A percentile compares a stretch with the other conserved stretches of the same genome.
Evolutionary conservation across 2,797 vertebrate genomes (phyloP).

Genomic region (Zenarchopterus dispar): DNA sequence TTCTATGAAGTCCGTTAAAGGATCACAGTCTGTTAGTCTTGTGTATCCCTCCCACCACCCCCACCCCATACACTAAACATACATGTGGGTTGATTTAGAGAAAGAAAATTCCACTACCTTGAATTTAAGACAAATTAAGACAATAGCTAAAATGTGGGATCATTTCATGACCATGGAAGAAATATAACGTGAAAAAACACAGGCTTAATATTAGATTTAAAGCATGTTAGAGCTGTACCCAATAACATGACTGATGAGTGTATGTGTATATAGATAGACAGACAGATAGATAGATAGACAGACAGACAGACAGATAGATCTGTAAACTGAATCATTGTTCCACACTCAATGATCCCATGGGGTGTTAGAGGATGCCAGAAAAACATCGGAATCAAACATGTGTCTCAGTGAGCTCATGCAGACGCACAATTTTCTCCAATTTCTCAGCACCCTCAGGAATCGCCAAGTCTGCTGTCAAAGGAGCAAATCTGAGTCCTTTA

Average conservation of each 20-base stretch:
- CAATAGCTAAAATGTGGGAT: not conserved
- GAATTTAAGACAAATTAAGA: too few species aligned
- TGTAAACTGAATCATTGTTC: conserved; percentile 32
- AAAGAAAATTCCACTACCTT: conserved; percentile 17
- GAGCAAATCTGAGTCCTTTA: conserved; percentile 39
- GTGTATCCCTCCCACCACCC: conserved; percentile 8
- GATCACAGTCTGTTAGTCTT: conserved; percentile 41
- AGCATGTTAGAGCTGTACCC: too few species aligned
- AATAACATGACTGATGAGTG: too few species aligned
- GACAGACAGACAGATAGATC: not conserved
- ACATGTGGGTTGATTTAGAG: conserved; percentile 32
- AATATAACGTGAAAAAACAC: too few species aligned
- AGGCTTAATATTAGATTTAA: too few species aligned
- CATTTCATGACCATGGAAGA: too few species aligned
- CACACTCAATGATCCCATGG: conserved; percentile 13
- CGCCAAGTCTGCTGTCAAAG: conserved; percentile 41
- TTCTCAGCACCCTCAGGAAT: conserved; percentile 22
- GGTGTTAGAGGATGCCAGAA: conserved; percentile 37
- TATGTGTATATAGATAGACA: too few species aligned
- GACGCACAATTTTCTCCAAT: conserved; percentile 17
- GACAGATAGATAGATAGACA: too few species aligned
- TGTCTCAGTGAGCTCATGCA: conserved; percentile 40
- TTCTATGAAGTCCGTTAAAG: conserved; percentile 33
- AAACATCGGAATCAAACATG: conserved; percentile 23
- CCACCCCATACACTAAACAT: conserved; percentile 45